Conservation (phyloP, 2,797 vertebrate genomes). For the Pseudomugil gertrudae region DNA sequence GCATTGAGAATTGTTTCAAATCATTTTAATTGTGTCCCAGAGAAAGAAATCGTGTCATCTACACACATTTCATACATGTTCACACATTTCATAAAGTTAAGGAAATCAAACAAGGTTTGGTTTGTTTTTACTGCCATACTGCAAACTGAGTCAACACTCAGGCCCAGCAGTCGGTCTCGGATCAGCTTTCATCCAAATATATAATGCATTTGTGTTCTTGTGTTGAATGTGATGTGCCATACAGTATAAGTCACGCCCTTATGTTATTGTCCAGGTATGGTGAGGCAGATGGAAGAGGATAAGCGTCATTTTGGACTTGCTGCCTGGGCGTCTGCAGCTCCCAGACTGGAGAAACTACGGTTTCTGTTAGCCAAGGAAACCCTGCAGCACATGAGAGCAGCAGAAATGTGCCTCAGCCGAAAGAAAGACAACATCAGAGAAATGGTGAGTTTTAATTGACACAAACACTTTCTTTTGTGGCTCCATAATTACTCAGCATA, state of each 20-base stretch:
- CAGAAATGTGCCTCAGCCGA: slow-evolving; percentile 90
- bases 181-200: not conserved
- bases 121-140: no score
- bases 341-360: slow-evolving; percentile 89
- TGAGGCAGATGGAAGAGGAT: slow-evolving; percentile 92
- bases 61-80: no score
- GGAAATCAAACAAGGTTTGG: no score
- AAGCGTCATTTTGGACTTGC: slow-evolving; percentile 87
- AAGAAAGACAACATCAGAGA: slow-evolving; percentile 84
- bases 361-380: slow-evolving; percentile 91
- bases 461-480: not conserved
- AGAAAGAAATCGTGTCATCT: no score
- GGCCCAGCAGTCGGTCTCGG: no score
- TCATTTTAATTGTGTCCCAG: no score
- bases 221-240: not conserved
- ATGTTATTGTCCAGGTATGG: slow-evolving; percentile 82
- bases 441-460: slow-evolving; percentile 72
- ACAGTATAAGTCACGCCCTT: not conserved
- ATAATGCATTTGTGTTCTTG: not conserved
- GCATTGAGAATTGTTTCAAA: not conserved
- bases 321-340: slow-evolving; percentile 88
- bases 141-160: no score
- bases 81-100: no score
- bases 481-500: slow-evolving; percentile 16
- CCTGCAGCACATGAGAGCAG: slow-evolving; percentile 91